These are phyloP conservation scores for Syngnathus acus DNA, from an alignment of 2,797 vertebrate genomes.

Conservation along the genomic window DNA sequence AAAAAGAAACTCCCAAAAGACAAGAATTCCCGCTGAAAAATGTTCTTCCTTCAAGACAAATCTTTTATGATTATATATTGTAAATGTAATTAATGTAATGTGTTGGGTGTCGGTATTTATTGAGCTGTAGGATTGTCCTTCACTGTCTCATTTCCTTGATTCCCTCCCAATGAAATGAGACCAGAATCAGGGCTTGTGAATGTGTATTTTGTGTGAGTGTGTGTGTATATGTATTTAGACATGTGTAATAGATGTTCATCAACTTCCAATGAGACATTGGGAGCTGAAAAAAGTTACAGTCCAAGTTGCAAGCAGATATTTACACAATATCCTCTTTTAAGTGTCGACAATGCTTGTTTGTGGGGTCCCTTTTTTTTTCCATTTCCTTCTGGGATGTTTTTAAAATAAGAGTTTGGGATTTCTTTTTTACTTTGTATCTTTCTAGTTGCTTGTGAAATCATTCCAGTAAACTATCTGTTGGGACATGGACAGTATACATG, in stretches of 20 bases:
- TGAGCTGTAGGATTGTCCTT: slow-evolving; percentile 59
- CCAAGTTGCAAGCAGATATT: slow-evolving; percentile 68
- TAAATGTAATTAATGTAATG: slow-evolving; percentile 82
- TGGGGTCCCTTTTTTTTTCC: slow-evolving; percentile 57
- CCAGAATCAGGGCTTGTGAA: slow-evolving; percentile 66
- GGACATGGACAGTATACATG: slow-evolving; percentile 68
- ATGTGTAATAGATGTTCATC: slow-evolving; percentile 74
- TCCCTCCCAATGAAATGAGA: slow-evolving; percentile 79
- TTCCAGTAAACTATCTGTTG: slow-evolving; percentile 75
- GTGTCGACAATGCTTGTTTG: slow-evolving; percentile 76
- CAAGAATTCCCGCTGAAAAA: slow-evolving; percentile 71
- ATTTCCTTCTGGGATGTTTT: slow-evolving; percentile 61
- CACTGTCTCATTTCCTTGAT: slow-evolving; percentile 73
- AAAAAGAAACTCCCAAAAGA: slow-evolving; percentile 59
- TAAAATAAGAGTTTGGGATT: slow-evolving; percentile 60
- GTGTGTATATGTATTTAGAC: slow-evolving; percentile 74
- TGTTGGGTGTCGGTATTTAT: slow-evolving; percentile 79
- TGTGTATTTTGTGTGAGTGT: slow-evolving; percentile 71
- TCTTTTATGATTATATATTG: slow-evolving; percentile 80
- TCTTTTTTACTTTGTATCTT: slow-evolving; percentile 81
- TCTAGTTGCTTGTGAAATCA: slow-evolving; percentile 79
- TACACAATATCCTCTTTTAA: slow-evolving; percentile 70
- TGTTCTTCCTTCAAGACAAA: slow-evolving; percentile 80
- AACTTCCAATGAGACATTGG: slow-evolving; percentile 72
- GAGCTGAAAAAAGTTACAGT: slow-evolving; percentile 57